Conservation (phyloP, 2,113 vertebrate species). For the Anguilla rostrata region DNA sequence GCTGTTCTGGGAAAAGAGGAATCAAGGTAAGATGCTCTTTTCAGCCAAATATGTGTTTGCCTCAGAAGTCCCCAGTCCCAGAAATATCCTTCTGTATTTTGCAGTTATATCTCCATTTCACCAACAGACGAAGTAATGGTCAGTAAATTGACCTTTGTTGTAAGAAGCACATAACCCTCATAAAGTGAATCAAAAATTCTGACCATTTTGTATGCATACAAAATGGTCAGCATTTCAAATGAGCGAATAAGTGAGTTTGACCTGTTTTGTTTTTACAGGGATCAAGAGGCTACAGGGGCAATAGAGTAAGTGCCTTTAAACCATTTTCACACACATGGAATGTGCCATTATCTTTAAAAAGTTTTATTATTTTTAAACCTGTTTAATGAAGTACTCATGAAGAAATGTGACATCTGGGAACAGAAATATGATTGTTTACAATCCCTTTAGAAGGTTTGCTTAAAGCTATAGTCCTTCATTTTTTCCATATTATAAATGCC, state of each 20-base stretch:
- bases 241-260: neutral
- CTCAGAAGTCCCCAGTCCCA: too few species aligned
- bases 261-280: conserved; percentile 67
- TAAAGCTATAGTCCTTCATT: neutral
- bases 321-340: neutral
- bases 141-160: neutral
- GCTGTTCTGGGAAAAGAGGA: conserved; percentile 75
- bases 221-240: neutral
- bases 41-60: neutral
- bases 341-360: too few species aligned
- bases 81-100: neutral
- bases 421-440: neutral
- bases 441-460: neutral
- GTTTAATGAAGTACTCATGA: neutral
- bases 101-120: neutral
- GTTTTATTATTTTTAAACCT: too few species aligned
- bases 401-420: neutral
- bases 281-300: conserved; percentile 68
- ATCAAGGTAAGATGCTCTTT: conserved; percentile 60
- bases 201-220: too few species aligned
- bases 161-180: too few species aligned
- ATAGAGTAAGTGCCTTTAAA: conserved; percentile 65
- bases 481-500: too few species aligned
- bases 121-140: neutral
- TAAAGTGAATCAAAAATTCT: too few species aligned